Base-by-base conservation (phyloP, 2,113 vertebrate species). In the Dipodomys stephensi region DNA sequence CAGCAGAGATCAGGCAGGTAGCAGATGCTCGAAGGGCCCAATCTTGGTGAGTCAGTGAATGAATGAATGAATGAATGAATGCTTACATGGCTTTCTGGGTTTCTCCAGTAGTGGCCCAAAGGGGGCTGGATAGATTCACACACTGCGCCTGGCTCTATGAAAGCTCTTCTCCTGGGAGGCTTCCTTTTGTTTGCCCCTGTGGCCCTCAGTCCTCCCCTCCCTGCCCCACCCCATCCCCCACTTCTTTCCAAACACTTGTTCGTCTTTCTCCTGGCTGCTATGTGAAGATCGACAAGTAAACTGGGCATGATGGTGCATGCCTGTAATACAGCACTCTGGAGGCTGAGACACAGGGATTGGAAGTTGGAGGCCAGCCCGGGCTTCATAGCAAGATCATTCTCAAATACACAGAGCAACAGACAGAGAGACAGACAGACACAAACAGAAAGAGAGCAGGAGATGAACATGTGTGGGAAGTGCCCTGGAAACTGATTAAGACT, bases 121-220 rank as follows among this genome's bases (percentile, higher is more conserved):
- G 64, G 30, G 30, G 4, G 64, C 12, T 27, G 20, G 13, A 12
- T 1, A 15, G 27, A 32, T 25, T 5, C 62, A 49, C 23, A 32
- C 27, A 4, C 4, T 20, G 73, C 32, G 35, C 3, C 35, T 13
- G 4, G 15, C 0, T 0, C 2, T 10, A 1, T 30, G 39, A 49
- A 8, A 19, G 3, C 57, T 22, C 53, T 25, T 39, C 11, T 10
- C 5, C 5, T 3, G 1, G 9, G 12, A 13, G 7, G 20, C 6
- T 35, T 0, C 39, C 68, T 64, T 11, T 25, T 46, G 64, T 88
- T 80, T 20, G 74, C 32, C 39, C 86, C 46, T 4, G 57, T 57
- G 23, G 67, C n/a, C 67, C 69, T 3, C 23, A 81, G 4, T 19
- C 44, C 39, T 72, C 57, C 44, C 15, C 6, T 49, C 53, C 18